Percentiles rank a stretch among this genome's conserved stretches.
Conservation (phyloP, 2,113 vertebrate genomes). For the Delphinapterus leucas region DNA sequence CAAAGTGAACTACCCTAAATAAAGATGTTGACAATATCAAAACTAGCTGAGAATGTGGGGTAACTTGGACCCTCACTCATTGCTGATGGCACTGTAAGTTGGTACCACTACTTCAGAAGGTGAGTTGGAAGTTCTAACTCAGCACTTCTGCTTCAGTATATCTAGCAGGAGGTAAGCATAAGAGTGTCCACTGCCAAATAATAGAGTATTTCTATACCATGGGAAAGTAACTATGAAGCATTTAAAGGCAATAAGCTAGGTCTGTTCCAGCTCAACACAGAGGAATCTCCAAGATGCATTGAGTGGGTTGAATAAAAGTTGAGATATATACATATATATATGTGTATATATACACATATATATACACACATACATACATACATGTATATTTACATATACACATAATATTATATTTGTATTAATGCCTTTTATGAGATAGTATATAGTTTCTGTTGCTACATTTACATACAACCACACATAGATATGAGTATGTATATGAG, state of each 20-base stretch:
- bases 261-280: neutral
- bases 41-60: neutral
- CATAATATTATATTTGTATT: neutral
- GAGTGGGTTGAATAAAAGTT: neutral
- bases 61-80: neutral
- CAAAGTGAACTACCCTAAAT: neutral
- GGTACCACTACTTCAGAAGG: neutral
- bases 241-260: neutral
- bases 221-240: neutral
- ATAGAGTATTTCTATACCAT: neutral
- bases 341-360: accelerated
- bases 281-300: neutral
- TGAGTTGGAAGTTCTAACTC: neutral
- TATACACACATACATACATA: accelerated
- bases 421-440: neutral
- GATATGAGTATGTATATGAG: neutral
- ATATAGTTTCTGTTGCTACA: neutral
- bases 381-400: neutral
- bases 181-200: neutral
- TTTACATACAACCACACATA: neutral
- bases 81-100: neutral
- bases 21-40: neutral
- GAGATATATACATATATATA: neutral
- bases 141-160: neutral
- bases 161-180: neutral